phyloP scores from a whole-genome alignment of 2,113 vertebrate species.

The Trematocara nigrifrons region DNA sequence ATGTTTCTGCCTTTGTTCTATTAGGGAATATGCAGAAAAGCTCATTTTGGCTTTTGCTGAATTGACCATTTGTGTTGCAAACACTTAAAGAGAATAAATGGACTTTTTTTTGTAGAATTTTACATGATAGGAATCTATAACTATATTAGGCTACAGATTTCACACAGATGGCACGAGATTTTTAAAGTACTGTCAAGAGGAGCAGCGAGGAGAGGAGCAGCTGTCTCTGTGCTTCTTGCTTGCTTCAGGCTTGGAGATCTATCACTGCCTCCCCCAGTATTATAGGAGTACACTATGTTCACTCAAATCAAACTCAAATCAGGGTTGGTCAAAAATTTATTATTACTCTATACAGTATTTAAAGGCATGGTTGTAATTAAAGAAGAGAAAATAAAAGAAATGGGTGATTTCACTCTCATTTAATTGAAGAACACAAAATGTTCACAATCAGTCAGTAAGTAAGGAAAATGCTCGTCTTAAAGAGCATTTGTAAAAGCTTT shows the following conservation, averaged over 20 bases:
- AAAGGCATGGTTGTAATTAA: neutral
- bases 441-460: neutral
- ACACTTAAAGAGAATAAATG: neutral
- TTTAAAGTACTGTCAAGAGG: neutral
- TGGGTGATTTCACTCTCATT: neutral
- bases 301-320: neutral
- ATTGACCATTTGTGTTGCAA: neutral
- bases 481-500: neutral
- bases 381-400: neutral
- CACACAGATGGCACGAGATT: constrained; percentile 11
- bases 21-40: neutral
- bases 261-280: neutral
- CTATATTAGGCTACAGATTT: neutral
- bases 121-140: neutral
- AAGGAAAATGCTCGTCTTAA: neutral
- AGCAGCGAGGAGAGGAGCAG: constrained; percentile 15
- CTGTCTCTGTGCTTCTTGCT: constrained; percentile 17
- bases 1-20: neutral
- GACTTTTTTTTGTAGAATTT: neutral
- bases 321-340: neutral
- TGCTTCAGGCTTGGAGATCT: constrained; percentile 19
- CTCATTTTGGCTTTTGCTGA: neutral
- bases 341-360: neutral
- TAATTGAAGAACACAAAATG: neutral
- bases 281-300: neutral